These are phyloP conservation scores for Actinia tenebrosa DNA, from an alignment of 64 coral and sea anemone species.

Conservation along the genomic window DNA sequence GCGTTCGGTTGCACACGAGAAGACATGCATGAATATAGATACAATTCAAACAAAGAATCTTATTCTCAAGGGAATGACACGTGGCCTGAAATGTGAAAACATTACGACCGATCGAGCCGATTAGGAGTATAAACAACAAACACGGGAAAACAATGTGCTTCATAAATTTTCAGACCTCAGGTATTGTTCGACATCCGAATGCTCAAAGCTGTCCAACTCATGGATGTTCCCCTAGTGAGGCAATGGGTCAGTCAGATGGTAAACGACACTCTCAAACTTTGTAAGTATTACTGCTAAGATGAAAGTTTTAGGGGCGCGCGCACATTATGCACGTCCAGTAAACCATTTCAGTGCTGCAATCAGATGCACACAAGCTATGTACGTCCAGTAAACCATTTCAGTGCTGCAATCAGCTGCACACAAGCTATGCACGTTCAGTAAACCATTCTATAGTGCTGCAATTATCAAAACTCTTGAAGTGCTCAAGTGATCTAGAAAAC, in stretches of 20 bases:
- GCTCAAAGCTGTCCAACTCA: conserved; percentile 58
- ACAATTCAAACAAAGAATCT: no score
- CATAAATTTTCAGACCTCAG: conserved; percentile 31
- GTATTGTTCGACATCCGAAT: conserved; percentile 65
- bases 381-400: background rate
- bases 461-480: no score
- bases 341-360: background rate
- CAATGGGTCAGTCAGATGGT: conserved; percentile 63
- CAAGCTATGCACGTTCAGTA: background rate
- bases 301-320: no score
- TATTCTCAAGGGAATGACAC: no score
- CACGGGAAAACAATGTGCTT: no score
- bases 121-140: no score
- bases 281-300: conserved; percentile 14
- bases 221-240: conserved; percentile 63
- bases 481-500: background rate
- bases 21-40: no score
- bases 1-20: no score
- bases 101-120: no score
- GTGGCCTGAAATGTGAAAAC: no score
- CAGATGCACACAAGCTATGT: background rate
- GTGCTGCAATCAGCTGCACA: background rate
- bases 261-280: conserved; percentile 58
- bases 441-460: background rate
- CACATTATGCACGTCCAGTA: background rate